phyloP scores from a whole-genome alignment of 1,140 invertebrate species.

The Planococcus citri region DNA sequence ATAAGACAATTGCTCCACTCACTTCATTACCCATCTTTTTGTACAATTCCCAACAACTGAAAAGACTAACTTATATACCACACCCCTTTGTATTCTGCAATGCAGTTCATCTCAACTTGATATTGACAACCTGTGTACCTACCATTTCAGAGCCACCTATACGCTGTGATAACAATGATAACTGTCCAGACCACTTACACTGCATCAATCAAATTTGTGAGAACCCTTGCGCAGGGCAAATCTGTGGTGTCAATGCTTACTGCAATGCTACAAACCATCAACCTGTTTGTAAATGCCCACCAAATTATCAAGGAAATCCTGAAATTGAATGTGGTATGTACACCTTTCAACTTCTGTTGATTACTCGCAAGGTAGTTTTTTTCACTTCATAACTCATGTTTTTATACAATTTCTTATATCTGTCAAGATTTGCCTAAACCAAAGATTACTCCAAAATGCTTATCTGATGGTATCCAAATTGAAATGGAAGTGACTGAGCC shows the following conservation, averaged over 20 bases:
- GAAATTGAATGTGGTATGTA: slow-evolving; percentile 49
- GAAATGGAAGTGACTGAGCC: slow-evolving; percentile 62
- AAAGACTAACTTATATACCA: no score
- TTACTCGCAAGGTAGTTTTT: background rate
- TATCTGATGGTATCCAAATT: slow-evolving; percentile 83
- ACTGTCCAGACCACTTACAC: slow-evolving; percentile 61
- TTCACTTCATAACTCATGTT: no score
- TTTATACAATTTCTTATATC: background rate
- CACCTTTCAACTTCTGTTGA: background rate
- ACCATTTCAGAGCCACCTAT: slow-evolving; percentile 58
- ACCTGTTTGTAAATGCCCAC: slow-evolving; percentile 43
- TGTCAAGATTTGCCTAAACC: slow-evolving; percentile 57
- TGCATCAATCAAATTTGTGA: slow-evolving; percentile 64
- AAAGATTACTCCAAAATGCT: slow-evolving; percentile 72
- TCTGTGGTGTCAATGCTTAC: slow-evolving; percentile 59
- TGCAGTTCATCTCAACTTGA: no score
- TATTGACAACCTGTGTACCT: no score
- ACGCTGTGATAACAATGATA: slow-evolving; percentile 62
- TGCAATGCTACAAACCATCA: slow-evolving; percentile 56
- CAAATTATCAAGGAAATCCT: slow-evolving; percentile 41
- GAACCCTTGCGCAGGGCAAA: slow-evolving; percentile 62
- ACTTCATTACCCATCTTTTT: no score
- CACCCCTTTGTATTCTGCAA: no score
- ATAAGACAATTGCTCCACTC: no score
- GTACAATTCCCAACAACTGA: no score